Base-by-base conservation (phyloP, 2,113 vertebrate species). In the Gallinago undulata region DNA sequence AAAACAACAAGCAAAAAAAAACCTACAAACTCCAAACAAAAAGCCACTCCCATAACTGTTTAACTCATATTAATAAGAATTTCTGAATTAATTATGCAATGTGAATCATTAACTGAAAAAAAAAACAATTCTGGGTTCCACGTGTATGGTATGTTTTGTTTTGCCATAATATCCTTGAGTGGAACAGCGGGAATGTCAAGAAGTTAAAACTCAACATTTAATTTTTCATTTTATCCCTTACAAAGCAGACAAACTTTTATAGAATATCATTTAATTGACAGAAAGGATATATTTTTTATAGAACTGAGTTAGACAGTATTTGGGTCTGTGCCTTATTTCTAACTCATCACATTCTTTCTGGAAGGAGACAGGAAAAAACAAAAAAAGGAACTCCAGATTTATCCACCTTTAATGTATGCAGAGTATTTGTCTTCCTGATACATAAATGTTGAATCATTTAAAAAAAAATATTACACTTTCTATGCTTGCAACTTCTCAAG, bases 11-110 rank as follows among this genome's bases (percentile, higher is more conserved):
- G 11, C 1, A 24, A 37, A 24, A 13, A 7, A 6, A 57, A 8
- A 8, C 35, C 9, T 43, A 22, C 1, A 11, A 27, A 18, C 3
- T 2, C 8, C 7, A 21, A 33, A 13, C 7, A 57, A 48, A 7
- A 51, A 76, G 74, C 47, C 24, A 0, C 3, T 68, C 9, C 5
- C 15, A 51, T 2, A 39, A 1, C 11, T 18, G 2, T 55, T 87
- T 41, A 63, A 45, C 6, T 47, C 0, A 48, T 76, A 63, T 93
- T 72, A 83, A 72, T 59, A 4, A 68, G 25, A 55, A 1, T 64
- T 64, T 73, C 21, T 80, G 41, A 69, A 69, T 80, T 50, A 70
- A 45, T 55, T 45, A 56, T 30, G 4, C 3, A 18, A 28, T 82
- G 13, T 63, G 22, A 87, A 87, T 73, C 16, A n/a, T 73, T 68